These are phyloP conservation scores for Oxygymnocypris stewartii DNA, from an alignment of 2,113 vertebrate genomes.

Conservation along the genomic window DNA sequence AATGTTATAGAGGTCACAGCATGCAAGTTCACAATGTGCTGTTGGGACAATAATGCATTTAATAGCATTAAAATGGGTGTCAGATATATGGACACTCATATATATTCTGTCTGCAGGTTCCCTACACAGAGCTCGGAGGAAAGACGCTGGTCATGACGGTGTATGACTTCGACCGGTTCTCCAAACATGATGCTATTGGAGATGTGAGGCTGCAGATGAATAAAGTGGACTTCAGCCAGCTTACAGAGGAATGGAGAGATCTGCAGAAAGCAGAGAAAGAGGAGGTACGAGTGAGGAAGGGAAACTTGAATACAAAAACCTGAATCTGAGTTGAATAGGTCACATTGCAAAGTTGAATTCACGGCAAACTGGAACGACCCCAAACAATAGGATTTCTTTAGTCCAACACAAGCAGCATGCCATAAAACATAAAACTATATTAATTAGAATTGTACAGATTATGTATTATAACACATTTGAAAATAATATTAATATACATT, in stretches of 20 bases:
- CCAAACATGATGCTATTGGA: constrained; percentile 95
- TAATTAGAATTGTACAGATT: neutral
- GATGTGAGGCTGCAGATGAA: constrained; percentile 94
- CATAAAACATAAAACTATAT: neutral
- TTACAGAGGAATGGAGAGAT: constrained; percentile 94
- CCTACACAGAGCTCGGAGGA: constrained; percentile 91
- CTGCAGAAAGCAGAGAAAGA: constrained; percentile 96
- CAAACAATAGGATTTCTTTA: neutral
- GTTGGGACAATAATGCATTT: neutral
- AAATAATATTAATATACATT: neutral
- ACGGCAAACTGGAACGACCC: neutral
- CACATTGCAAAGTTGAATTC: neutral
- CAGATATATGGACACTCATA: neutral
- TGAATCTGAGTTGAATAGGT: neutral
- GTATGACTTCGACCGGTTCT: constrained; percentile 89
- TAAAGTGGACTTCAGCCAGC: constrained; percentile 92
- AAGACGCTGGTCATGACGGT: constrained; percentile 84
- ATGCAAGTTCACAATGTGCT: neutral
- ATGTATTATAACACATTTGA: neutral
- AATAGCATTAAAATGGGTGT: neutral
- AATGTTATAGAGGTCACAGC: neutral
- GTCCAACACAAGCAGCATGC: neutral
- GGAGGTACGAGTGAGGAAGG: constrained; percentile 80
- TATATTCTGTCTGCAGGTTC: constrained; percentile 32
- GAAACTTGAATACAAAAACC: neutral